Evolutionary conservation across 2,797 vertebrate species (phyloP).

Genomic region (Xiphophorus birchmanni): DNA sequence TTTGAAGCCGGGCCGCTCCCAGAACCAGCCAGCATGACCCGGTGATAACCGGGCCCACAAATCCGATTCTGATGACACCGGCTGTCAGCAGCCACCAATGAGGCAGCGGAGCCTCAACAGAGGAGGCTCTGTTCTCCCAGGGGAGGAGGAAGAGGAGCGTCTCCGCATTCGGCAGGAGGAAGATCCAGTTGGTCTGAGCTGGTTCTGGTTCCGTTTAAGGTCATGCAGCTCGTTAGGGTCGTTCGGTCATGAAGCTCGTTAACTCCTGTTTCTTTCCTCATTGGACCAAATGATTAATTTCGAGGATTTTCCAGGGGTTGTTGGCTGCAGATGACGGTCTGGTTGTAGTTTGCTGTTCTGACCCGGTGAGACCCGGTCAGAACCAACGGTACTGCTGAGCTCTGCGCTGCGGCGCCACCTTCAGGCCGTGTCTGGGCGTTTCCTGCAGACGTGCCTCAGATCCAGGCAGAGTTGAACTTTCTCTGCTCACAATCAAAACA

Average conservation of each 20-base stretch:
- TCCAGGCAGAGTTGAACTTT: background rate
- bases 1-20: conserved; percentile 27
- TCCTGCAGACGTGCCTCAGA: background rate
- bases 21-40: conserved; percentile 3
- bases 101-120: conserved; percentile 60
- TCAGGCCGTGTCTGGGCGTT: background rate
- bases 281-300: conserved; percentile 76
- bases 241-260: no score
- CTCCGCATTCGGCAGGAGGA: background rate
- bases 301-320: conserved; percentile 24
- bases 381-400: background rate
- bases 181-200: background rate
- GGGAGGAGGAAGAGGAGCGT: background rate
- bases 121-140: conserved; percentile 77
- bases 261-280: conserved; percentile 72
- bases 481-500: conserved; percentile 66
- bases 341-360: background rate
- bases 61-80: conserved; percentile 45
- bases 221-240: no score
- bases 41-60: conserved; percentile 3
- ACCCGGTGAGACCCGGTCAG: background rate
- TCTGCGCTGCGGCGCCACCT: background rate
- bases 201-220: background rate
- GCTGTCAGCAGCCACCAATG: conserved; percentile 24
- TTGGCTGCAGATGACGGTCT: background rate